phyloP scores from a whole-genome alignment of 2,888 invertebrate species.

The Lepeophtheirus nordmannii region DNA sequence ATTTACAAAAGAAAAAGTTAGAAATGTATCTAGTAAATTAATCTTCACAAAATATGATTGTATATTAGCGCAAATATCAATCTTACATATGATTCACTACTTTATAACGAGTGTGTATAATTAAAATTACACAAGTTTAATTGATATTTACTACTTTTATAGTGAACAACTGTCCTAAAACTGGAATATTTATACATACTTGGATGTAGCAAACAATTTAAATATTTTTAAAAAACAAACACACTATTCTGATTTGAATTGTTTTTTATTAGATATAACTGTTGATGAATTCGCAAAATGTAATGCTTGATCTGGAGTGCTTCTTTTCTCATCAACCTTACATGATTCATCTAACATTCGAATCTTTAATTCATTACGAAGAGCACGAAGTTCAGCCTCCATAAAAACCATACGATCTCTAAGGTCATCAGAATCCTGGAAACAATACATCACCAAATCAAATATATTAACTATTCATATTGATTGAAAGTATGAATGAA shows the following conservation, averaged over 20 bases:
- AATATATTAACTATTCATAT: background rate
- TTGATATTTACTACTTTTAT: too few species aligned
- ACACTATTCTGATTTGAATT: background rate
- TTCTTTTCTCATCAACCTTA: background rate
- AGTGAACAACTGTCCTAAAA: too few species aligned
- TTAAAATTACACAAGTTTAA: too few species aligned
- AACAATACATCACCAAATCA: background rate
- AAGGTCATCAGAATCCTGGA: constrained; percentile 15
- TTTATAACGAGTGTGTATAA: too few species aligned
- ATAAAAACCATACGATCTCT: constrained; percentile 28
- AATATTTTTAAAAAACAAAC: background rate
- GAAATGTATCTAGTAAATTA: too few species aligned
- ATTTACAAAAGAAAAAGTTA: too few species aligned
- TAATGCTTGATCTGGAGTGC: background rate
- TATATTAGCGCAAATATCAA: too few species aligned
- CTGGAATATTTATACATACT: background rate
- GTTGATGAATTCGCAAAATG: background rate
- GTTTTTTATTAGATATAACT: background rate
- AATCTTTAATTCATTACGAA: constrained; percentile 17
- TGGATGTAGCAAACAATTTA: background rate
- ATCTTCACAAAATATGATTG: too few species aligned
- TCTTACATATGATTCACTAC: too few species aligned
- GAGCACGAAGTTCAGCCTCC: constrained; percentile 26
- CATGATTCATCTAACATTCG: background rate
- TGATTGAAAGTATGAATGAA: too few species aligned